Conservation (phyloP, 2,888 invertebrate species). For the Nephrocerus scutellatus region DNA sequence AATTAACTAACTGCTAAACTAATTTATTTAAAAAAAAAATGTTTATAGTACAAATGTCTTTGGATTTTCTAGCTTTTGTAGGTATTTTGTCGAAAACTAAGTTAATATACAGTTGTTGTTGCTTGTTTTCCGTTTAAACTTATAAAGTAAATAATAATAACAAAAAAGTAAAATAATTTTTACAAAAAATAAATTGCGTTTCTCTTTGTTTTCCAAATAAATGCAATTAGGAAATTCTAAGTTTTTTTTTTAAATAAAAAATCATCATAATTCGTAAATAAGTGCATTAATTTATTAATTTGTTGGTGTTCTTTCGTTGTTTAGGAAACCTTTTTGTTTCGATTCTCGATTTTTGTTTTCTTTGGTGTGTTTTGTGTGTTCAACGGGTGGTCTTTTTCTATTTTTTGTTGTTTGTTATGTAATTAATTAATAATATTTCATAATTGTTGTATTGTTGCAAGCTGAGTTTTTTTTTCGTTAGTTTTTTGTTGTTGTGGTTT, state of each 20-base stretch:
- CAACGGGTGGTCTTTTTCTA: conserved; percentile 8
- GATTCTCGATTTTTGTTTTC: conserved; percentile 12
- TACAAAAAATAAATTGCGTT: conserved; percentile 5
- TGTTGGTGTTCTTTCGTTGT: conserved; percentile 23
- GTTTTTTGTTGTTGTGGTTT: conserved; percentile 7
- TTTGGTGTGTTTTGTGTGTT: conserved; percentile 5
- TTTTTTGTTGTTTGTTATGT: conserved; percentile 6
- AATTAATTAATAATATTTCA: conserved; percentile 1
- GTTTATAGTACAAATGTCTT: conserved; percentile 26
- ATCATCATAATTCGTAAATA: no score
- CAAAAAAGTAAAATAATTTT: conserved; percentile 6
- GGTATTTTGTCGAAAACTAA: conserved; percentile 16
- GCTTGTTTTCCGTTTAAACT: conserved; percentile 9
- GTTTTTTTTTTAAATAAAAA: no score
- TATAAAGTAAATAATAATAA: conserved; percentile 7
- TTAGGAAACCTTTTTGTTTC: conserved; percentile 25
- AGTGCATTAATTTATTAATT: conserved; percentile 10
- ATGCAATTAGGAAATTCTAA: conserved; percentile 21
- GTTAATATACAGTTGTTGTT: no score
- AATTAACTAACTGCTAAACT: no score
- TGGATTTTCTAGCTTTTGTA: conserved; percentile 26
- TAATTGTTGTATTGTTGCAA: conserved; percentile 3
- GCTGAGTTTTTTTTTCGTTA: conserved; percentile 14
- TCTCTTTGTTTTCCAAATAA: conserved; percentile 12
- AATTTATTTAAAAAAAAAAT: no score